Conservation (phyloP, 2,888 invertebrate species). For the Epinotia ramella region DNA sequence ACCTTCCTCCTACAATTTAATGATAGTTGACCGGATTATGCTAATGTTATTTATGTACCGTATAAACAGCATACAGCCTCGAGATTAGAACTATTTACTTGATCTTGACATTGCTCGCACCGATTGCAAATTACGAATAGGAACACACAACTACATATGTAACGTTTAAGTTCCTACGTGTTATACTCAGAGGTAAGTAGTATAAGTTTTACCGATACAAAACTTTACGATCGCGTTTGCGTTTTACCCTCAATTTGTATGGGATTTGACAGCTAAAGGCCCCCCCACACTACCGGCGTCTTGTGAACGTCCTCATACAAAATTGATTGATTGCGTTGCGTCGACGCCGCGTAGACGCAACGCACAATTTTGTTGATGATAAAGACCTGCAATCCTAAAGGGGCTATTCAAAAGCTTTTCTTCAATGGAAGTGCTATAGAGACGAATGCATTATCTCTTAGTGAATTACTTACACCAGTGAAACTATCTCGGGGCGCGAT, state of each 20-base stretch:
- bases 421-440: background rate
- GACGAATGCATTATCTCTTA: background rate
- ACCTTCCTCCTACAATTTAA: background rate
- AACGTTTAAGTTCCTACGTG: no score
- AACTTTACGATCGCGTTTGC: no score
- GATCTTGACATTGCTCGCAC: slow-evolving; percentile 20
- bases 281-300: no score
- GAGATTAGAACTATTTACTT: slow-evolving; percentile 10
- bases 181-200: no score
- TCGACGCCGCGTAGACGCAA: no score
- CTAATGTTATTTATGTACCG: slow-evolving; percentile 18
- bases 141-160: background rate
- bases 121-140: background rate
- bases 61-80: slow-evolving; percentile 8
- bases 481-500: slow-evolving; percentile 12
- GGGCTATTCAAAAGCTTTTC: background rate
- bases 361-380: no score
- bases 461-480: slow-evolving; percentile 12
- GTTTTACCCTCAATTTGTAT: no score
- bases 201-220: no score
- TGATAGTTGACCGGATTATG: slow-evolving; percentile 8
- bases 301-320: no score
- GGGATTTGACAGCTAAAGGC: no score
- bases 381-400: no score
- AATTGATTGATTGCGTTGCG: no score